Base-by-base conservation (phyloP, 2,113 vertebrate species). In the Aplodontia rufa region DNA sequence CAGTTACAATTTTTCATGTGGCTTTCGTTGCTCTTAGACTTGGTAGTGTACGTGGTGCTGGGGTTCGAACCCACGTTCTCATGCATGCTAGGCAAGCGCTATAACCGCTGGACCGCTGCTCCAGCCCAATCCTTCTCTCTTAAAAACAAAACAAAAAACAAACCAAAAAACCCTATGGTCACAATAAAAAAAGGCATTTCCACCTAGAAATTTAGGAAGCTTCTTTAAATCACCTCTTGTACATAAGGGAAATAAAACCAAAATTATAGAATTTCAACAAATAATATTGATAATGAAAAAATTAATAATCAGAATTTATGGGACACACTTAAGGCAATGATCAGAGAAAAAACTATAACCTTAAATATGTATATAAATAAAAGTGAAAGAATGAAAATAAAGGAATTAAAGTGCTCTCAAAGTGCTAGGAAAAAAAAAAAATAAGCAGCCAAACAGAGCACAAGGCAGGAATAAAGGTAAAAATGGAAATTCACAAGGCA, bases 201-300 rank as follows among this genome's bases (percentile, higher is more conserved):
- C 7, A 79, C 9, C 20, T 51, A 40, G n/a, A 49, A 89, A 71
- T 76, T 87, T 9, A 93, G 74, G 28, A 13, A 42, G 1, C 49
- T 92, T 64, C 30, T 71, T 90, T 87, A 60, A 91, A 87, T 91
- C 6, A 60, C 14, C n/a, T 68, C n/a, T 42, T 49, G 10, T 3
- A 4, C 82, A 51, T 51, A 94, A 90, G 9, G 64, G 45, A 86
- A 91, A 42, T 68, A 64, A 92, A 82, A n/a, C 9, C 12, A 75
- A 90, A 94, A 60, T 20, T 53, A 90, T 0, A 93, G 68, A 81
- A 68, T 69, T 83, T 83, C 35, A 64, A 30, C 8, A 91, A 87
- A 51, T 68, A 85, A 55, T 35, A 47, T n/a, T n/a, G n/a, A n/a
- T n/a, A 81, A 96, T 42, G 26, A 81, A 93, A 86, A 91, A 8